Conservation (phyloP, 2,113 vertebrate genomes). For the Meleagris gallopavo region DNA sequence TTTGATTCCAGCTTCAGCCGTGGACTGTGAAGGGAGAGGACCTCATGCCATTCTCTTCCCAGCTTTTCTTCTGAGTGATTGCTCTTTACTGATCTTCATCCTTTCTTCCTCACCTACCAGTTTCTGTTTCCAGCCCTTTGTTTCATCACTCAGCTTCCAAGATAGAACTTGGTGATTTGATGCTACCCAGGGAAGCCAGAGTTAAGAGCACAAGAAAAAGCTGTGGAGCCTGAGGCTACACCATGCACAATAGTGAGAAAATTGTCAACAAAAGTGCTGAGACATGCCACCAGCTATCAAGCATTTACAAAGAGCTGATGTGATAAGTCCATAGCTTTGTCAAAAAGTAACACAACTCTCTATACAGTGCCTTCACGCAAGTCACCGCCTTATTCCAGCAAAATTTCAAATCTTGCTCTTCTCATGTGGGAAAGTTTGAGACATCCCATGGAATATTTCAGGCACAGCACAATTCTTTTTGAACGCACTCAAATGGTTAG, state of each 20-base stretch:
- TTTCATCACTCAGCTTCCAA: neutral
- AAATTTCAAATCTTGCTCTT: neutral
- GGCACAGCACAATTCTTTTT: neutral
- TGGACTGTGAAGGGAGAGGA: neutral
- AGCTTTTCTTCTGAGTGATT: neutral
- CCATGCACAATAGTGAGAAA: neutral
- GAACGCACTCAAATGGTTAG: neutral
- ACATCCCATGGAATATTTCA: neutral
- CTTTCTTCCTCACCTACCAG: neutral
- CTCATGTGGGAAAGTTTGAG: neutral
- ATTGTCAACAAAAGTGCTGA: neutral
- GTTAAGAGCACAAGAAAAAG: neutral
- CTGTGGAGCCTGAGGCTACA: neutral
- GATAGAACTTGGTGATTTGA: neutral
- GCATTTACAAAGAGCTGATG: neutral
- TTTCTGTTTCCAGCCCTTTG: neutral
- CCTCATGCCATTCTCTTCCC: neutral
- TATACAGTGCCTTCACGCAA: neutral
- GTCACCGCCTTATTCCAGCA: neutral
- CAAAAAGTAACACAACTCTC: neutral
- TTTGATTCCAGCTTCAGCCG: fast-evolving
- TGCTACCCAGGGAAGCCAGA: neutral
- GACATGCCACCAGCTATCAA: neutral
- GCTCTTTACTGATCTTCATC: neutral
- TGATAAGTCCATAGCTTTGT: neutral